These are phyloP conservation scores for Caenorhabditis sp. DNA, from an alignment of 2,888 invertebrate species.

Conservation along the genomic window DNA sequence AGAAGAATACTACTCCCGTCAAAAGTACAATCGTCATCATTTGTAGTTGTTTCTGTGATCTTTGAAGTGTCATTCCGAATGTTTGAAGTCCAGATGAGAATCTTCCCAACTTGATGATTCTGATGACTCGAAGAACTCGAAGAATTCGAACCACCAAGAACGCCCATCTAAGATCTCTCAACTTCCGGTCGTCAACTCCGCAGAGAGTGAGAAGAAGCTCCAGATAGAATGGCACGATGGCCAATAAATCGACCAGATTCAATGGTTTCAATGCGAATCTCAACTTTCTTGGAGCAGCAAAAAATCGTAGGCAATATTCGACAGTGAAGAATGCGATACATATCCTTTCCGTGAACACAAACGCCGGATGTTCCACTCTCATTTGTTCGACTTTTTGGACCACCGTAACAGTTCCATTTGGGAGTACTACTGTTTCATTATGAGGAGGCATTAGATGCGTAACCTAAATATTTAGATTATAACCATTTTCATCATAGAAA, in stretches of 20 bases:
- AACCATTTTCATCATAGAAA: not conserved
- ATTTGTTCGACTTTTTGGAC: slow-evolving; percentile 80
- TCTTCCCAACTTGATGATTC: slow-evolving; percentile 82
- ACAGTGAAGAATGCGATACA: slow-evolving; percentile 83
- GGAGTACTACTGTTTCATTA: slow-evolving; percentile 78
- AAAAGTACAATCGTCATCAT: slow-evolving; percentile 83
- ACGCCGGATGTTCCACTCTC: slow-evolving; percentile 82
- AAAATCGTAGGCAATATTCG: slow-evolving; percentile 79
- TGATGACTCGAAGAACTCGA: slow-evolving; percentile 79
- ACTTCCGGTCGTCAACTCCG: slow-evolving; percentile 82
- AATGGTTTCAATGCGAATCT: slow-evolving; percentile 81
- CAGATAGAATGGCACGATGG: slow-evolving; percentile 83
- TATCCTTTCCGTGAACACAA: slow-evolving; percentile 83
- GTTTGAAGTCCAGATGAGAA: slow-evolving; percentile 82
- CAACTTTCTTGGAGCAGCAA: slow-evolving; percentile 81
- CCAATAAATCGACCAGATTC: slow-evolving; percentile 80
- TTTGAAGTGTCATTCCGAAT: slow-evolving; percentile 82
- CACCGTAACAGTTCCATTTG: slow-evolving; percentile 79
- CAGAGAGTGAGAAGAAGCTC: slow-evolving; percentile 81
- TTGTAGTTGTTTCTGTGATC: slow-evolving; percentile 82
- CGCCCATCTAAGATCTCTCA: slow-evolving; percentile 82
- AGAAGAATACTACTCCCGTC: slow-evolving; percentile 83
- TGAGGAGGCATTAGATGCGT: slow-evolving; percentile 80
- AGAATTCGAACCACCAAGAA: slow-evolving; percentile 83
- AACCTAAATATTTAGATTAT: slow-evolving; percentile 66